Evolutionary conservation across 2,797 vertebrate genomes (phyloP).

Genomic region (Ptychadena robeensis): DNA sequence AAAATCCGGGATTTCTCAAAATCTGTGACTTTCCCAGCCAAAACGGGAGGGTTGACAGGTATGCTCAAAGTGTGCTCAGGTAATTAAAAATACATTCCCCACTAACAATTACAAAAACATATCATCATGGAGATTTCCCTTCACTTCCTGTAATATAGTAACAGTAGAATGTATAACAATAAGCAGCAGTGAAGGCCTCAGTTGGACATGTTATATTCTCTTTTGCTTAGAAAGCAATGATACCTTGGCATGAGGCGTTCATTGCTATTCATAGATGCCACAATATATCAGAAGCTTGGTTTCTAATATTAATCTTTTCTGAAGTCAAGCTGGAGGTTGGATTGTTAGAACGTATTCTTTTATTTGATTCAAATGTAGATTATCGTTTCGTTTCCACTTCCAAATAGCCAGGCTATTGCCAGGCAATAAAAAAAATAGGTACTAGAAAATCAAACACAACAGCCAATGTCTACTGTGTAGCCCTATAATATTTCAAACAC

Average conservation of each 20-base stretch:
- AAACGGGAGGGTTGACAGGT: no score
- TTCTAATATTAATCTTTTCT: constrained; percentile 21
- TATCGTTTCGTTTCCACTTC: constrained; percentile 22
- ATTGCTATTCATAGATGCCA: constrained; percentile 26
- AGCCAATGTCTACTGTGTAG: constrained; percentile 42
- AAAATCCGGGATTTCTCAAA: no score
- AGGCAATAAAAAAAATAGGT: constrained; percentile 42
- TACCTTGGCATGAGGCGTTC: constrained; percentile 25
- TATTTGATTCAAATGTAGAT: constrained; percentile 46
- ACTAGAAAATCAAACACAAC: constrained; percentile 12
- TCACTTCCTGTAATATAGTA: no score
- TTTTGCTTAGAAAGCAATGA: constrained; percentile 25
- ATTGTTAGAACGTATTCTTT: constrained; percentile 12
- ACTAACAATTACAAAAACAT: no score
- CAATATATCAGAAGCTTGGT: constrained; percentile 27
- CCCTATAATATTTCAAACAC: constrained; percentile 47
- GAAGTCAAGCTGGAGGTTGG: constrained; percentile 21
- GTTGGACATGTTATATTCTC: neutral
- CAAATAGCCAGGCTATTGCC: constrained; percentile 23
- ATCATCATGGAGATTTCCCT: no score
- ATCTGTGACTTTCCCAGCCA: no score
- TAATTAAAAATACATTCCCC: no score
- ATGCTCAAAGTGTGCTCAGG: no score
- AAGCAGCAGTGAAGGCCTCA: neutral
- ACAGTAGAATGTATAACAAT: neutral